A percentile compares a stretch with the other conserved stretches of the same genome.
Conservation (phyloP, 2,113 vertebrate genomes). For the Mus spicilegus region DNA sequence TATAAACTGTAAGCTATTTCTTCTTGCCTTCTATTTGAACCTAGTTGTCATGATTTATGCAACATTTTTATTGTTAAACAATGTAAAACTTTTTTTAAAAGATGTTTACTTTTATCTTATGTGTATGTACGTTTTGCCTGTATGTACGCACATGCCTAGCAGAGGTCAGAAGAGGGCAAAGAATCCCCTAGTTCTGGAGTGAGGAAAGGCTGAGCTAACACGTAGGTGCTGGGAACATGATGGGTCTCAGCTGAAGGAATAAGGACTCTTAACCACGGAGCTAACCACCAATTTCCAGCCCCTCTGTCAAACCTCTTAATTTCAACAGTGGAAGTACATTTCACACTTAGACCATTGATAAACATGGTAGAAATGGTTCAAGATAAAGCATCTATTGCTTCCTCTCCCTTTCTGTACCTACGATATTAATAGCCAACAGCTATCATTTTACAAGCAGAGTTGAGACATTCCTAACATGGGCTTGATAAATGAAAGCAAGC, state of each 20-base stretch:
- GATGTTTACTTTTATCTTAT: neutral
- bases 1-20: neutral
- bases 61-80: slow-evolving; percentile 8
- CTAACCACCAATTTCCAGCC: neutral
- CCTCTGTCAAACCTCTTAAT: slow-evolving; percentile 16
- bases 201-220: neutral
- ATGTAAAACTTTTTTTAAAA: neutral
- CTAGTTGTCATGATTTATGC: neutral
- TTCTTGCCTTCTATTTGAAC: neutral
- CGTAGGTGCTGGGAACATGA: neutral
- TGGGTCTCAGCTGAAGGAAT: neutral
- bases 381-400: neutral
- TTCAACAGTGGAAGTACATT: slow-evolving; percentile 29
- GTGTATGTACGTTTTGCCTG: neutral
- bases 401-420: neutral
- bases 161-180: too few species aligned
- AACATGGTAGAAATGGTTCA: neutral
- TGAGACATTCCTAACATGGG: neutral
- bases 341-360: neutral
- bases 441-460: slow-evolving; percentile 21
- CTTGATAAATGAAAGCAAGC: neutral
- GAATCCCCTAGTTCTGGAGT: neutral
- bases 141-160: neutral
- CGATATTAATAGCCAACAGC: neutral
- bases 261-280: neutral